Conservation (phyloP, 2,797 vertebrate genomes). For the Syngnathus acus region DNA sequence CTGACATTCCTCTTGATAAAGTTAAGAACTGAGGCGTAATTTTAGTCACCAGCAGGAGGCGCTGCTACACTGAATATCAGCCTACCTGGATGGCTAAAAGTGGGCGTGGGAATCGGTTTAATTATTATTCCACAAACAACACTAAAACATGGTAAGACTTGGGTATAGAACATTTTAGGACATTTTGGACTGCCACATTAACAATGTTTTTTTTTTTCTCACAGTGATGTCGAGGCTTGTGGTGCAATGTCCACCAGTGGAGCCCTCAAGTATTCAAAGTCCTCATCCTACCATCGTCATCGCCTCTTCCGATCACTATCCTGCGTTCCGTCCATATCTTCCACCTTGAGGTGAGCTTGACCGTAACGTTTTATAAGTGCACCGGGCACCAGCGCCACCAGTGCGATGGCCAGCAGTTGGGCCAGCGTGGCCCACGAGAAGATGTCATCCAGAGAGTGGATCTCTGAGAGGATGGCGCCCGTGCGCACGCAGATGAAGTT, state of each 20-base stretch:
- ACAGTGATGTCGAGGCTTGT: background rate
- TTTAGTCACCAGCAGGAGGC: background rate
- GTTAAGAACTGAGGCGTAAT: background rate
- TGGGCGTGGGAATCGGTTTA: no score
- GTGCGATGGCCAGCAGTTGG: constrained; percentile 84
- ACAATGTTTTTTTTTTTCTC: background rate
- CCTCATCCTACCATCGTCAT: constrained; percentile 55
- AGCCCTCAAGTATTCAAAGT: background rate
- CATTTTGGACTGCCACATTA: no score
- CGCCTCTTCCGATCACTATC: constrained; percentile 58
- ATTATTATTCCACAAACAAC: no score
- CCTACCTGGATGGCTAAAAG: no score
- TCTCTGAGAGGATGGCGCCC: constrained; percentile 85
- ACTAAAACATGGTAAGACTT: no score
- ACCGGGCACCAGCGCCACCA: constrained; percentile 83
- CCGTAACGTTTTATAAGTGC: constrained; percentile 81
- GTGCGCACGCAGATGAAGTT: constrained; percentile 97
- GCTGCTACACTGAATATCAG: no score
- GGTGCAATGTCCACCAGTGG: background rate
- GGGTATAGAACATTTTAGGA: no score
- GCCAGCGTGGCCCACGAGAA: constrained; percentile 87
- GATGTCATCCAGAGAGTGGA: constrained; percentile 87
- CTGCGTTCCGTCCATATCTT: constrained; percentile 45
- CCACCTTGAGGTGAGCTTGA: constrained; percentile 69
- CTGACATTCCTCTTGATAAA: background rate